Base-by-base conservation (phyloP, 2,113 vertebrate species). In the Leucopternis melanops region DNA sequence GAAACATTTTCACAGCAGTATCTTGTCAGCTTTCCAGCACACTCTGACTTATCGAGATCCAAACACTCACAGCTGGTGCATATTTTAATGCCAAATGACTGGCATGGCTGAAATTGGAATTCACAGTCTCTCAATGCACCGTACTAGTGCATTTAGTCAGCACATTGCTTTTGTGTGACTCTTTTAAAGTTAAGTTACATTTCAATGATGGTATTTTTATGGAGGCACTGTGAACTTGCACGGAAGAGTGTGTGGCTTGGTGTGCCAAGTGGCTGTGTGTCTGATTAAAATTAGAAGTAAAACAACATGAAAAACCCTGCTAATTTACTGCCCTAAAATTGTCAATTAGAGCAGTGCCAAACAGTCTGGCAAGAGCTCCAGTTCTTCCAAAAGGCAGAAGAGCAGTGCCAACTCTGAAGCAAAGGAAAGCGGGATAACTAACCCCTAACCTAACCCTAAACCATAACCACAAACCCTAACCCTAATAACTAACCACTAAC, bases 61-160 rank as follows among this genome's bases (percentile, higher is more conserved):
- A 97, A 97, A 98, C 87, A 95, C 85, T 97, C 96, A 95, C 95
- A 98, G 97, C 98, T 98, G 97, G 96, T 97, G 89, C 94, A 95
- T 95, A 93, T 97, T 97, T 98, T 96, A 96, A 96, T 97, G 96
- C 97, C 97, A 98, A 97, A 96, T 95, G 94, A 95, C 95, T 97
- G 95, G 92, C 81, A 90, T 94, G 94, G 94, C 90, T 97, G 92
- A 97, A 97, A 96, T 91, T 97, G 96, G 91, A 98, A 98, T 94
- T 95, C 88, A 90, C 55, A 93, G 92, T 70, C 59, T 94, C 78
- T 97, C 85, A 54, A 34, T 71, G 54, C 91, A 38, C 74, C 0
- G 17, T 78, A 87, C 90, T 25, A 85, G 94, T 8, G 8, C 90
- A 61, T 97, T 96, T 94, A 96, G 94, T 93, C 80, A 94, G 74